Evolutionary conservation across 37 sponge, comb jelly and placozoan genomes (phyloP).

Genomic region (Cladorhizidae sp.): DNA sequence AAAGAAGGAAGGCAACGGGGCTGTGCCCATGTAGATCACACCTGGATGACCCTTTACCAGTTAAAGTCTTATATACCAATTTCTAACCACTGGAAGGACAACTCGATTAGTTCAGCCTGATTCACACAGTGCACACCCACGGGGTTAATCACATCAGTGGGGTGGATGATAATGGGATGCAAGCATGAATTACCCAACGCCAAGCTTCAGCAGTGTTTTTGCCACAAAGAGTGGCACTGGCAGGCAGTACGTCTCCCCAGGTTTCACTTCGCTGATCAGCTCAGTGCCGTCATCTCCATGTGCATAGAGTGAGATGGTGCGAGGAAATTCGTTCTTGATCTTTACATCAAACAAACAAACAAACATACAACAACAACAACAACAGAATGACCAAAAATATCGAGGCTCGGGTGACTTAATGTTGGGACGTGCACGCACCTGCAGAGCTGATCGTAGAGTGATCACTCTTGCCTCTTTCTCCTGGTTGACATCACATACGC

Average conservation of each 20-base stretch:
- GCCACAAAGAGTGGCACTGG: neutral
- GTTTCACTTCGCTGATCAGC: neutral
- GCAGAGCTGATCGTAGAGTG: conserved; percentile 4
- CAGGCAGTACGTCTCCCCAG: neutral
- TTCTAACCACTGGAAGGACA: too few relatives aligned
- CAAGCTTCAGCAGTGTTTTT: conserved; percentile 3
- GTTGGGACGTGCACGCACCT: neutral
- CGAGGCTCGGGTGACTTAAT: too few relatives aligned
- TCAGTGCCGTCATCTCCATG: neutral
- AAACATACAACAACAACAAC: too few relatives aligned
- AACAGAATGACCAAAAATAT: too few relatives aligned
- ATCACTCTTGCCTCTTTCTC: neutral
- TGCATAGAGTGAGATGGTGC: neutral
- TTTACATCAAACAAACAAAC: neutral
- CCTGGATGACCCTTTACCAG: too few relatives aligned
- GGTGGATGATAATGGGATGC: too few relatives aligned
- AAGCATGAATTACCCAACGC: conserved; percentile 1
- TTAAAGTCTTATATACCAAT: too few relatives aligned
- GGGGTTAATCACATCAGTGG: too few relatives aligned
- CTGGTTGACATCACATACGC: neutral
- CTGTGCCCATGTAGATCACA: too few relatives aligned
- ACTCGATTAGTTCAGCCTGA: too few relatives aligned
- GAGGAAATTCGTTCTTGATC: conserved; percentile 1
- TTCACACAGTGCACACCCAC: too few relatives aligned
- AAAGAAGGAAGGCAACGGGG: too few relatives aligned